Conservation (phyloP, 2,888 invertebrate genomes). For the Heterodera filipjevi region DNA sequence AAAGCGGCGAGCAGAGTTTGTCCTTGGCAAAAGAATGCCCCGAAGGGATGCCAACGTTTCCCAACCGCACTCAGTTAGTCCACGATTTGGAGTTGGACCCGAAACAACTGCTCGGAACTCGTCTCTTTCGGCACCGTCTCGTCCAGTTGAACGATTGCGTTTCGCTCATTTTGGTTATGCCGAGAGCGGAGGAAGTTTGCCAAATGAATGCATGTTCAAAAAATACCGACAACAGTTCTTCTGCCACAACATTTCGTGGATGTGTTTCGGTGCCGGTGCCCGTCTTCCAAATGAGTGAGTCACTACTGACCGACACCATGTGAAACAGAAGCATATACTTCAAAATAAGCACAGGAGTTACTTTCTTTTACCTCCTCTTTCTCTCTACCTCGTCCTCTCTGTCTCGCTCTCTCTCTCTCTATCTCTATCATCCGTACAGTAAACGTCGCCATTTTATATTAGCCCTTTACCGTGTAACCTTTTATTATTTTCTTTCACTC, state of each 20-base stretch:
- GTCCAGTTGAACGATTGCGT: slow-evolving; percentile 88
- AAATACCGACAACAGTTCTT: slow-evolving; percentile 19
- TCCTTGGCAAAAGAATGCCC: too few relatives aligned
- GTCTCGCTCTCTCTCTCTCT: neutral
- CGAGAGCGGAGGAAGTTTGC: slow-evolving; percentile 73
- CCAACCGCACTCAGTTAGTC: slow-evolving; percentile 40
- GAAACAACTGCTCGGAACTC: slow-evolving; percentile 77
- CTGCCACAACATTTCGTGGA: slow-evolving; percentile 79
- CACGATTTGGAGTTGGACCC: slow-evolving; percentile 57
- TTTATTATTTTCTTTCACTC: too few relatives aligned
- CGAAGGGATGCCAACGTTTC: slow-evolving; percentile 5
- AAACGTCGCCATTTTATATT: slow-evolving; percentile 86
- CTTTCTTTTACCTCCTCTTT: too few relatives aligned
- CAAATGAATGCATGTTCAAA: slow-evolving; percentile 61
- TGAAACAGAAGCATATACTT: too few relatives aligned
- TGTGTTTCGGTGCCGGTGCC: slow-evolving; percentile 87
- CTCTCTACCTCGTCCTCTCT: neutral
- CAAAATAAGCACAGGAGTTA: too few relatives aligned
- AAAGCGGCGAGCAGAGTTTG: slow-evolving; percentile 27
- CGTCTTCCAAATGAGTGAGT: slow-evolving; percentile 72
- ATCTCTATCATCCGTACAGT: slow-evolving; percentile 73
- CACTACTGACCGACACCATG: too few relatives aligned
- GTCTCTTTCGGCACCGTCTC: slow-evolving; percentile 88
- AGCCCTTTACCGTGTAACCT: too few relatives aligned
- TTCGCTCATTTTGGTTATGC: slow-evolving; percentile 80